These are phyloP conservation scores for Caenorhabditis latens DNA, from an alignment of 1,140 invertebrate species.

Conservation along the genomic window DNA sequence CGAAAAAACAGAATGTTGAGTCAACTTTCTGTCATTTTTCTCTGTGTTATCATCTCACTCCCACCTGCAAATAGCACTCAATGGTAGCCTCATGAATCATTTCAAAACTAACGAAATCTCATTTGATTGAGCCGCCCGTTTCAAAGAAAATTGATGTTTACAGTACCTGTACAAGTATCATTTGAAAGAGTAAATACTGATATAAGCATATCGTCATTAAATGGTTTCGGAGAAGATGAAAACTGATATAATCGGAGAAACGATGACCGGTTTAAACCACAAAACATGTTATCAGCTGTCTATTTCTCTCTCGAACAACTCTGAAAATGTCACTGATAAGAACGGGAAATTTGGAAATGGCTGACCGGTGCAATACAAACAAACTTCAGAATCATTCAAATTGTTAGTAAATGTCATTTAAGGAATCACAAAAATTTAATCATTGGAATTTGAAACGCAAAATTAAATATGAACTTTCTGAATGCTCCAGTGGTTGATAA, in stretches of 20 bases:
- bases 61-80: not conserved
- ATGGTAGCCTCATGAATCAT: conserved; percentile 6
- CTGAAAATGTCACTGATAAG: not conserved
- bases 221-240: not conserved
- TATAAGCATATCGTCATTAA: not conserved
- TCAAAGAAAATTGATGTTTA: too few species aligned
- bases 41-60: not conserved
- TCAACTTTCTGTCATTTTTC: not conserved
- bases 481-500: not conserved
- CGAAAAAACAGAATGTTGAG: not conserved
- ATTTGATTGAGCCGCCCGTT: not conserved
- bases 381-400: conserved; percentile 7
- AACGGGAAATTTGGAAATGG: not conserved
- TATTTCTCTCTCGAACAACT: not conserved
- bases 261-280: not conserved
- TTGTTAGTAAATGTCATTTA: conserved; percentile 18
- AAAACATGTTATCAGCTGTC: conserved; percentile 15
- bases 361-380: conserved; percentile 34
- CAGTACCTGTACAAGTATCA: not conserved
- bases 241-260: not conserved
- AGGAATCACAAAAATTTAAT: not conserved
- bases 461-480: not conserved
- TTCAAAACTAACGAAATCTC: not conserved
- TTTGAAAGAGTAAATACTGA: not conserved
- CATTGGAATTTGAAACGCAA: not conserved